Evolutionary conservation across 92 coral and sea anemone species (phyloP).

Genomic region (Plumapathes pennacea): DNA sequence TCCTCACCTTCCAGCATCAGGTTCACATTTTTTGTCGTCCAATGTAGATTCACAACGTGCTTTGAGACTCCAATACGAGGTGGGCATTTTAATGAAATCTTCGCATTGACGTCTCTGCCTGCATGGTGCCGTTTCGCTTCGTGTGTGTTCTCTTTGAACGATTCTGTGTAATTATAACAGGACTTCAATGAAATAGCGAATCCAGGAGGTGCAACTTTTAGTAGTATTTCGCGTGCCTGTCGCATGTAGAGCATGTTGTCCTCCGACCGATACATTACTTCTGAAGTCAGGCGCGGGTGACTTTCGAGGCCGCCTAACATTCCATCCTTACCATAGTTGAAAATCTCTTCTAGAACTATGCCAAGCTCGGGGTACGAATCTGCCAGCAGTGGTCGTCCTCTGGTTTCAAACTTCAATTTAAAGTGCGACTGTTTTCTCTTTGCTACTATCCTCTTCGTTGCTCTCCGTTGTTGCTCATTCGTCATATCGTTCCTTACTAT

Average conservation of each 20-base stretch:
- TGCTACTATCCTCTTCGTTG: not conserved
- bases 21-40: constrained; percentile 57
- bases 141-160: constrained; percentile 40
- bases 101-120: constrained; percentile 54
- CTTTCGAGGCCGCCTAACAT: constrained; percentile 49
- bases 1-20: constrained; percentile 46
- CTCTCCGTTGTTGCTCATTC: constrained; percentile 34
- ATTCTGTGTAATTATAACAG: constrained; percentile 61
- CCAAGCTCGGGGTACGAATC: constrained; percentile 67
- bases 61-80: constrained; percentile 55
- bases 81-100: constrained; percentile 48
- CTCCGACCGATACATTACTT: constrained; percentile 38
- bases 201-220: constrained; percentile 38
- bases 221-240: constrained; percentile 45
- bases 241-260: constrained; percentile 47
- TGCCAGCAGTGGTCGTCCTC: constrained; percentile 43
- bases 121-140: constrained; percentile 63
- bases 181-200: constrained; percentile 30
- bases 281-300: constrained; percentile 47
- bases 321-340: constrained; percentile 48
- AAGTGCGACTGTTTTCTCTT: constrained; percentile 5
- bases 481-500: constrained; percentile 45
- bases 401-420: constrained; percentile 26
- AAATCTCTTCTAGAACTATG: constrained; percentile 52
- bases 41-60: constrained; percentile 48